Base-by-base conservation (phyloP, 2,113 vertebrate species). In the Scytalopus superciliaris region DNA sequence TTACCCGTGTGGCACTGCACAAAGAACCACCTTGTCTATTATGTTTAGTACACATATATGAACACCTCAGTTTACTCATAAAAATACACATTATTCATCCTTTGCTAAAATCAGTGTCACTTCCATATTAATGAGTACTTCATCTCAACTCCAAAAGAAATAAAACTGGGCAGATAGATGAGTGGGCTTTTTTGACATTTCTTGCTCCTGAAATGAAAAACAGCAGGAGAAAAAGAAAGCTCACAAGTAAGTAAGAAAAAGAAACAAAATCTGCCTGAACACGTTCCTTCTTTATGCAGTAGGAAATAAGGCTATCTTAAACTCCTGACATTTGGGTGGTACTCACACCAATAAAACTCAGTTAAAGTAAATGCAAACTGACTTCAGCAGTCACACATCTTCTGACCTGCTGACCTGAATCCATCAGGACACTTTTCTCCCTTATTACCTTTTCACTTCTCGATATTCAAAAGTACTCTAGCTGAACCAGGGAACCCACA, bases 361-460 rank as follows among this genome's bases (percentile, higher is more conserved):
- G 67, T 49, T 83, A 70, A 87, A 91, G 21, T 57, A 93, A 95
- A 93, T 45, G 62, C 53, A 89, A 90, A 87, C 67, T 63, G 87
- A 88, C 68, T 90, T 91, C 59, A 90, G 69, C 64, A 78, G 73
- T 56, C 87, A 80, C 59, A 31, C 44, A 27, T 82, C 53, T 63
- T 94, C 87, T 84, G 83, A 94, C 92, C 80, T 59, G 39, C 31
- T 92, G 86, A 92, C 76, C 60, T 60, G 80, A 89, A 94, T 66
- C 40, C 57, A 84, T 39, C 79, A 56, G 42, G 73, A 63, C 7
- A 18, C 60, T 90, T 70, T 85, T 70, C 72, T 90, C 55, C 79
- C 60, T 66, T 76, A 76, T 24, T 85, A 66, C 42, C 39, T 72
- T 45, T 89, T 76, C 49, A 79, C n/a, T 89, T 88, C 74, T 66